phyloP scores from a whole-genome alignment of 2,888 invertebrate species.

The Agrotis segetum region DNA sequence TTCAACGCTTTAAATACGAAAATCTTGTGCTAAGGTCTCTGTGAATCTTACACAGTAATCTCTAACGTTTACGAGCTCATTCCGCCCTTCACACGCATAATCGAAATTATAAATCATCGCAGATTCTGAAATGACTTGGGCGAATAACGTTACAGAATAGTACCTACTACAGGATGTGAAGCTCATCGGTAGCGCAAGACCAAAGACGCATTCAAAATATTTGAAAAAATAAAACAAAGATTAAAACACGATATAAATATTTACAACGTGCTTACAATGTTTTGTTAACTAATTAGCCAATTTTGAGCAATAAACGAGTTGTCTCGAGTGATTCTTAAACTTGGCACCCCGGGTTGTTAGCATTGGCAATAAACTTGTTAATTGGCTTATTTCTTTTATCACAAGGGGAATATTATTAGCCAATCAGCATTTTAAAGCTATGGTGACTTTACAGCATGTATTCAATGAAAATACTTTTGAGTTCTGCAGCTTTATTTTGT shows the following conservation, averaged over 20 bases:
- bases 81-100: too few species aligned
- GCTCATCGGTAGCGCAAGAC: too few species aligned
- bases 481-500: not conserved
- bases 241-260: not conserved
- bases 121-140: too few species aligned
- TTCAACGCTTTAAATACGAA: too few species aligned
- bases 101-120: too few species aligned
- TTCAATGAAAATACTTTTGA: not conserved
- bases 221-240: not conserved
- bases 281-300: constrained; percentile 17
- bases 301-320: constrained; percentile 8
- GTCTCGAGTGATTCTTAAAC: not conserved
- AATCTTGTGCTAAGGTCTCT: too few species aligned
- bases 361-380: constrained; percentile 6
- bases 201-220: too few species aligned
- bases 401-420: not conserved
- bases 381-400: constrained; percentile 4
- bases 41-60: too few species aligned
- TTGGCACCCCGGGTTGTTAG: not conserved
- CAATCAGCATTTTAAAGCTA: not conserved
- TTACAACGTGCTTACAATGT: not conserved
- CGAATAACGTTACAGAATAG: too few species aligned
- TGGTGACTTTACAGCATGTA: not conserved
- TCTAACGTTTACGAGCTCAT: too few species aligned
- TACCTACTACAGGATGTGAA: too few species aligned